These are phyloP conservation scores for Prunella himalayana DNA, from an alignment of 2,113 vertebrate species.

Conservation along the genomic window DNA sequence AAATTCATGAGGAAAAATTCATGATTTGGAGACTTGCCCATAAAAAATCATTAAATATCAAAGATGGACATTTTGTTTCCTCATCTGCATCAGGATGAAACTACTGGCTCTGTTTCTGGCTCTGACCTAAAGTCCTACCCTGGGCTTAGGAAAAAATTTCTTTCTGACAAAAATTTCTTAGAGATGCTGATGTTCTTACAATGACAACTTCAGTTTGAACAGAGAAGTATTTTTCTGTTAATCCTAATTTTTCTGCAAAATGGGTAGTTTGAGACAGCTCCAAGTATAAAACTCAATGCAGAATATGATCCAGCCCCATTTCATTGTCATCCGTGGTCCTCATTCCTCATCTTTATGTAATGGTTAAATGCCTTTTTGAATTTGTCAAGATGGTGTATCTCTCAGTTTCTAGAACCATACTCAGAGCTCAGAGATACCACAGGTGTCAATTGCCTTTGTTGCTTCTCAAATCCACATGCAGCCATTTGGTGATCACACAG, in stretches of 20 bases:
- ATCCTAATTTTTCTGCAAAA: not conserved
- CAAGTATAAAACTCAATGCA: not conserved
- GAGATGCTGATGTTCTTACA: not conserved
- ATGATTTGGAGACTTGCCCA: not conserved
- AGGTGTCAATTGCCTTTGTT: not conserved
- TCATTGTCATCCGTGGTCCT: not conserved
- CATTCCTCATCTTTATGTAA: not conserved
- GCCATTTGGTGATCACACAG: not conserved
- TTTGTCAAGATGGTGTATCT: not conserved
- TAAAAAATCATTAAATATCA: not conserved
- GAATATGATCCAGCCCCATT: not conserved
- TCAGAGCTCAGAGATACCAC: not conserved
- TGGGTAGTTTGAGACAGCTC: not conserved
- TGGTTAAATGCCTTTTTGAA: not conserved
- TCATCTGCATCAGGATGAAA: not conserved
- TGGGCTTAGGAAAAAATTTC: not conserved
- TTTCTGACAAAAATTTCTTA: not conserved
- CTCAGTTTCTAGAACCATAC: not conserved
- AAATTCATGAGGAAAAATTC: not conserved
- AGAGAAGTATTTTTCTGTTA: not conserved
- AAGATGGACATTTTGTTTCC: not conserved
- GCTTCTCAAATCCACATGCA: not conserved
- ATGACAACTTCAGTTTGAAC: not conserved
- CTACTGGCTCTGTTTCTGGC: not conserved
- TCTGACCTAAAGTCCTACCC: not conserved